Evolutionary conservation across 2,113 vertebrate genomes (phyloP), one percentile per base, ranked within the genome.

Genomic region (Phaethornis superciliosus): DNA sequence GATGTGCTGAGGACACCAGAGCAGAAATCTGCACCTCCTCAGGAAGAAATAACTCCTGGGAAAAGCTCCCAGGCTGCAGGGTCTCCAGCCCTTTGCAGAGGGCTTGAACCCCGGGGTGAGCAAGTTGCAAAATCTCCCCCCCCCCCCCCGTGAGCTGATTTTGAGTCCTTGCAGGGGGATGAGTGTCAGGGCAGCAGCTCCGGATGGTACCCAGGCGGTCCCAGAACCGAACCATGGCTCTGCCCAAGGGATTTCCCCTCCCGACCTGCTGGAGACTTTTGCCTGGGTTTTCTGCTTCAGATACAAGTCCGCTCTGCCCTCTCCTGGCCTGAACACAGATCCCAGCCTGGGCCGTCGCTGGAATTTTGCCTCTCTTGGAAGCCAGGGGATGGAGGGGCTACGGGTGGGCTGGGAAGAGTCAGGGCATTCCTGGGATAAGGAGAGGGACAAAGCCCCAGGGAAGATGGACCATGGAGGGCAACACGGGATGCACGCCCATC

Each of bases 271-370:
- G 35, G 7, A 2, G 75, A 4, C 54, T 90, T 64, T 7, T 22
- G 21, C 70, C 54, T 44, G 80, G 22, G 28, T 16, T 82, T 51
- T 55, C 23, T 15, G 81, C 62, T 71, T 4, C 87, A 55, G 8
- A 55, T n/a, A 20, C 81, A 24, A 56, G 84, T 14, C 65, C 28
- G 3, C 92, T 89, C 96, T 96, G 95, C 96, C 93, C 93, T 96
- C 96, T 96, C 90, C 95, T 96, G 93, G 96, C 46, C 78, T 72
- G 74, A 5, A 1, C 10, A 10, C 49, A 42, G 37, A 68, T 37
- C 44, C 58, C 0, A 91, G 88, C 12, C 55, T 4, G 32, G 11
- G 79, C 65, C 4, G 33, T 3, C 21, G 0, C 83, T 4, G 18
- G 19, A 16, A 17, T 13, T 54, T 60, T 20, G 22, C 30, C 32